phyloP scores from a whole-genome alignment of 2,888 invertebrate species.

The Drosophila melanosoma region DNA sequence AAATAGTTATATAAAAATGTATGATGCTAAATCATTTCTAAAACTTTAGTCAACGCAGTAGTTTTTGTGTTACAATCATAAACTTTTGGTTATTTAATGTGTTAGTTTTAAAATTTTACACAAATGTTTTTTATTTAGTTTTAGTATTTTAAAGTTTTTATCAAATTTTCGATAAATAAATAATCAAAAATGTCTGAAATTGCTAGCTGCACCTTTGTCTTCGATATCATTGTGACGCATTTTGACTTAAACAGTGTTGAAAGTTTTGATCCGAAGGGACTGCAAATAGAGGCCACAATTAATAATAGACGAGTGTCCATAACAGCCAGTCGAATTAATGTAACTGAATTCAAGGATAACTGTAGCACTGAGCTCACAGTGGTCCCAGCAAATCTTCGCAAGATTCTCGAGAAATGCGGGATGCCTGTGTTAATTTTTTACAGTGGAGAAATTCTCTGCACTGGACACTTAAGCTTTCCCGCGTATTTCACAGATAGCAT shows the following conservation, averaged over 20 bases:
- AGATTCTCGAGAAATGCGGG: constrained; percentile 58
- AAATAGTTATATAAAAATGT: neutral
- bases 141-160: neutral
- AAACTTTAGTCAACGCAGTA: neutral
- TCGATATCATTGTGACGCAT: constrained; percentile 68
- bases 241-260: constrained; percentile 41
- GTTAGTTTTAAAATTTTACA: neutral
- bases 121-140: neutral
- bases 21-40: neutral
- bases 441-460: constrained; percentile 53
- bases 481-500: constrained; percentile 53
- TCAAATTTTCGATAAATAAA: constrained; percentile 1
- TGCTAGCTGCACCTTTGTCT: constrained; percentile 47
- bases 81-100: too few relatives aligned
- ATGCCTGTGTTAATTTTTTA: constrained; percentile 65
- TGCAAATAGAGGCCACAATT: constrained; percentile 63
- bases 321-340: constrained; percentile 74
- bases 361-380: constrained; percentile 59
- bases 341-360: constrained; percentile 69
- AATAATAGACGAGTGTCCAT: constrained; percentile 58
- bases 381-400: constrained; percentile 53
- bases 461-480: constrained; percentile 64
- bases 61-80: neutral
- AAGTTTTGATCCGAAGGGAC: constrained; percentile 39
- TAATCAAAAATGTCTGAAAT: constrained; percentile 3